A percentile compares a stretch with the other conserved stretches of the same genome.
Evolutionary conservation across 2,888 invertebrate species (phyloP).

Genomic region (Diarsia dahlii): DNA sequence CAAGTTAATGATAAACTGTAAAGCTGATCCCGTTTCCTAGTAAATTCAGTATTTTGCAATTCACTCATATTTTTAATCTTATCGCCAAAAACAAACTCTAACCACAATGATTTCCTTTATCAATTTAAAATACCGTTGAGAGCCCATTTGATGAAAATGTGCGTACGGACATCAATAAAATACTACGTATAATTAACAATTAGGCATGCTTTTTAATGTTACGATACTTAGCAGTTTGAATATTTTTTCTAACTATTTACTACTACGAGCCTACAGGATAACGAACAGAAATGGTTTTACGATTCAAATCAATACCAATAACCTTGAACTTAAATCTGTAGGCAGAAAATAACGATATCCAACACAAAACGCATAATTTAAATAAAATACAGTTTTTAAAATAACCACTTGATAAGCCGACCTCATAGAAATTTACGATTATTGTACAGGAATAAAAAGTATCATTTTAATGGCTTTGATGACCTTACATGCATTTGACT

Average conservation of each 20-base stretch:
- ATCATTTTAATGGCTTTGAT: conserved; percentile 71
- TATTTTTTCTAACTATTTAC: conserved; percentile 27
- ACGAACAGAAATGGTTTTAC: conserved; percentile 30
- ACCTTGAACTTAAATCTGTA: conserved; percentile 55
- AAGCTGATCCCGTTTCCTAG: neutral
- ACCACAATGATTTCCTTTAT: conserved; percentile 14
- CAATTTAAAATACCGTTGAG: conserved; percentile 38
- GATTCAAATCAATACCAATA: conserved; percentile 32
- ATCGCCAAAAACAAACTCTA: conserved; percentile 18
- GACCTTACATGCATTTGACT: conserved; percentile 85
- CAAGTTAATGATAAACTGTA: neutral
- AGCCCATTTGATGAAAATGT: conserved; percentile 19
- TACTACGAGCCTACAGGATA: conserved; percentile 23
- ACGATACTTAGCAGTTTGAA: conserved; percentile 37
- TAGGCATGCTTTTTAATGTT: conserved; percentile 43
- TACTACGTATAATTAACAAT: conserved; percentile 49
- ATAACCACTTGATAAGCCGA: conserved; percentile 39
- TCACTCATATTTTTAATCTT: neutral
- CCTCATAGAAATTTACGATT: conserved; percentile 62
- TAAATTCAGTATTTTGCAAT: neutral
- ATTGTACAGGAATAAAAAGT: conserved; percentile 68
- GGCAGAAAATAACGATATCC: conserved; percentile 35
- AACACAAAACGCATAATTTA: conserved; percentile 42
- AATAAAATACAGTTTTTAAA: conserved; percentile 45
- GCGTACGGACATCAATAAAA: conserved; percentile 10